Evolutionary conservation across 2,113 vertebrate species (phyloP).

Genomic region (Chunga burmeisteri): DNA sequence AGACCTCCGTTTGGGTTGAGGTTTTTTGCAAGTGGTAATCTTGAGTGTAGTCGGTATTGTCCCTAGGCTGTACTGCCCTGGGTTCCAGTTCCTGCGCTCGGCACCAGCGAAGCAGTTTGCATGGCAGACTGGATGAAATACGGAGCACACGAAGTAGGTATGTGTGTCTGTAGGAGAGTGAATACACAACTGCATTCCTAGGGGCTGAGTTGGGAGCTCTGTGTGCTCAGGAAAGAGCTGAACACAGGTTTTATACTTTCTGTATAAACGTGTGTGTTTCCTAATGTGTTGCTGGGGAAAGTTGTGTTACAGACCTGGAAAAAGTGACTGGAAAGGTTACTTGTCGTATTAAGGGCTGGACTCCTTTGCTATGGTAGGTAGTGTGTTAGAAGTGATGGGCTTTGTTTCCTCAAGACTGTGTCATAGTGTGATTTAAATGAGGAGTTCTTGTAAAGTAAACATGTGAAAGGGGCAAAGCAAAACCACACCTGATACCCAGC

Average conservation of each 20-base stretch:
- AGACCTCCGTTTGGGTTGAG: neutral
- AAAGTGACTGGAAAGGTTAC: neutral
- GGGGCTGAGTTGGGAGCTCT: neutral
- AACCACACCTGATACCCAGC: neutral
- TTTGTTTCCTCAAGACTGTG: neutral
- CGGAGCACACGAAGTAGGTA: rapidly evolving
- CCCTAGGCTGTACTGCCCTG: neutral
- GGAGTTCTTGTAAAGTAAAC: neutral
- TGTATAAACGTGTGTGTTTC: neutral
- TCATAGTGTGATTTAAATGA: neutral
- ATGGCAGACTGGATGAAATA: neutral
- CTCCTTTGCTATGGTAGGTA: neutral
- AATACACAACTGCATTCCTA: too few species aligned
- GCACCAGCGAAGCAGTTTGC: neutral
- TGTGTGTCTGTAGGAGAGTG: neutral
- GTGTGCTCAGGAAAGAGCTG: neutral
- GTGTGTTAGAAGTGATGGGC: neutral
- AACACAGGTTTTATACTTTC: neutral
- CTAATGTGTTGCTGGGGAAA: neutral
- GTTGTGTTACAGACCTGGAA: neutral
- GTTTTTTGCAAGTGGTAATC: neutral
- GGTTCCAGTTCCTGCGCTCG: neutral
- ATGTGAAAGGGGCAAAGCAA: neutral
- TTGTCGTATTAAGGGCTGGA: neutral
- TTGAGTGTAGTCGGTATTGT: neutral